phyloP scores from a whole-genome alignment of 2,113 vertebrate species.

The rat (Rattus norvegicus) region DNA sequence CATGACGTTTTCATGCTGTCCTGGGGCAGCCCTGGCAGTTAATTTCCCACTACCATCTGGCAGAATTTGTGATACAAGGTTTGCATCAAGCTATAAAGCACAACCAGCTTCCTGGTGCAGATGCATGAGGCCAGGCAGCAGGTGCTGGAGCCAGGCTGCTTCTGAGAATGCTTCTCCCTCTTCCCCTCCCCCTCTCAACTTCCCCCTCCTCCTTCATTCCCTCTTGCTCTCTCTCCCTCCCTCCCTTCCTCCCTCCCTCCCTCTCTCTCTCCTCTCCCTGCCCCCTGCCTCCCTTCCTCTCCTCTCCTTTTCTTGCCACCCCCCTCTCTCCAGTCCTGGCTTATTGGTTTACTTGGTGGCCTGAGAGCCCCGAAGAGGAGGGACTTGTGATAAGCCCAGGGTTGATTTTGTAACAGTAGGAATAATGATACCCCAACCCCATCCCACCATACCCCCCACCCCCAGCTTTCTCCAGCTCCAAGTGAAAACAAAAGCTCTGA shows the following conservation, averaged over 20 bases:
- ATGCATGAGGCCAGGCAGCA: neutral
- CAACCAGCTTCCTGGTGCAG: neutral
- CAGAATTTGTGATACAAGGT: neutral
- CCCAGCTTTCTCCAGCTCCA: neutral
- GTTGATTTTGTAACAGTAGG: neutral
- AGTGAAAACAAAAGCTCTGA: neutral
- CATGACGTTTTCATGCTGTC: neutral
- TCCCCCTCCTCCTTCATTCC: too few relatives aligned
- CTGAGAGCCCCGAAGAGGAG: neutral
- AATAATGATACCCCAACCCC: neutral
- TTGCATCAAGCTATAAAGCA: too few relatives aligned
- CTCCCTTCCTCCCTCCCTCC: too few relatives aligned
- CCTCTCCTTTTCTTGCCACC: too few relatives aligned
- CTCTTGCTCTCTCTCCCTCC: too few relatives aligned
- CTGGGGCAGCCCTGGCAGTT: neutral
- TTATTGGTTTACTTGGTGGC: neutral
- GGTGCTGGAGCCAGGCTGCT: neutral
- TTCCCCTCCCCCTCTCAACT: too few relatives aligned
- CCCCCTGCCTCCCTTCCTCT: too few relatives aligned
- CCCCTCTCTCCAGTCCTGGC: neutral
- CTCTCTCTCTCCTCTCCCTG: too few relatives aligned
- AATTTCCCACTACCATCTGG: neutral
- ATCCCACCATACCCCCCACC: neutral
- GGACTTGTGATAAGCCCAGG: rapidly evolving
- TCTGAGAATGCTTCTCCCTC: neutral